A percentile compares a stretch with the other conserved stretches of the same genome.
Conservation (phyloP, 2,113 vertebrate species). For the Chaenogobius annularis region DNA sequence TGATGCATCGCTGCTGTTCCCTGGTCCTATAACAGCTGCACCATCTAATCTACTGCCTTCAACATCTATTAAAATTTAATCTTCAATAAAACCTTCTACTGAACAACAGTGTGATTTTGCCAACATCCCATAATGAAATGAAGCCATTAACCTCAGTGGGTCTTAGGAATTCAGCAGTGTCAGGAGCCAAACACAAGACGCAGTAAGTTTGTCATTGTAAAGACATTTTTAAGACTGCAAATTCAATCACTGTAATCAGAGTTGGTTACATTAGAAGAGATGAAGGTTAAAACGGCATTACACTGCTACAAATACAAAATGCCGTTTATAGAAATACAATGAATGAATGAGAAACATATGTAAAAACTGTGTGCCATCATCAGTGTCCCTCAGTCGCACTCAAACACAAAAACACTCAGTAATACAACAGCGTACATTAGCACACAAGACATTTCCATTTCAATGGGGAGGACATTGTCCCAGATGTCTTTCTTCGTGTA, state of each 20-base stretch:
- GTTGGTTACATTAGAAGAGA: not conserved
- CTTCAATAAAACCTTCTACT: conserved; percentile 21
- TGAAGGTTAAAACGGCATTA: not conserved
- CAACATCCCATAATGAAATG: conserved; percentile 27
- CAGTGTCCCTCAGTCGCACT: not conserved
- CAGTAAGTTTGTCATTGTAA: conserved; percentile 14
- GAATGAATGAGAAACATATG: not conserved
- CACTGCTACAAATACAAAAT: not conserved
- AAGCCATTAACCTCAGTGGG: conserved; percentile 27
- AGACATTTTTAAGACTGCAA: not conserved
- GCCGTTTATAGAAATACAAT: not conserved
- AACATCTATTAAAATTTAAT: conserved; percentile 22
- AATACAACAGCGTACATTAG: not conserved
- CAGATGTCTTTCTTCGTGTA: not conserved
- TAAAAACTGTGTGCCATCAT: not conserved
- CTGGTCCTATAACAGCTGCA: not conserved
- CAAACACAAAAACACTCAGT: too few relatives aligned
- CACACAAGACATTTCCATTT: not conserved
- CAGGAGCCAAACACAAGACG: conserved; percentile 19
- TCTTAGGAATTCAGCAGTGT: conserved; percentile 5
- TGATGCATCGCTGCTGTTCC: not conserved
- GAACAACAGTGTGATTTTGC: conserved; percentile 25
- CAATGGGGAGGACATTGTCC: not conserved
- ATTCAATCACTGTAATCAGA: conserved; percentile 2
- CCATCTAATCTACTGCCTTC: not conserved